These are phyloP conservation scores for Rhaphigaster nebulosa DNA, from an alignment of 2,888 invertebrate species.

Conservation along the genomic window DNA sequence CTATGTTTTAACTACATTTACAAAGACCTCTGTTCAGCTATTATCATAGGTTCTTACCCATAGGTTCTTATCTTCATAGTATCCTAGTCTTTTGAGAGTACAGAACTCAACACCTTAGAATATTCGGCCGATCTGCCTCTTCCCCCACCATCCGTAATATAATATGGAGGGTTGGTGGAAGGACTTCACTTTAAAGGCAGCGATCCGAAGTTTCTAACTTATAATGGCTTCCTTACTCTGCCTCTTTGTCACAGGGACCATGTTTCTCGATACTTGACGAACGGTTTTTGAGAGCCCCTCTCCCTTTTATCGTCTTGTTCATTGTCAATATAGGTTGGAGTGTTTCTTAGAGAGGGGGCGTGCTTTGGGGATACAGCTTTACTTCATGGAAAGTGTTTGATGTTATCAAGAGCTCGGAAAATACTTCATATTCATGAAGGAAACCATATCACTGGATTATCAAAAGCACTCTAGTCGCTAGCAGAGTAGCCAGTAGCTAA, in stretches of 20 bases:
- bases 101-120: neutral
- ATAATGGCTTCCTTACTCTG: constrained; percentile 51
- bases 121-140: neutral
- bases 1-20: too few species aligned
- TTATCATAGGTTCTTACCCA: too few species aligned
- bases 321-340: constrained; percentile 29
- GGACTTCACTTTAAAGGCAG: constrained; percentile 46
- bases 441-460: neutral
- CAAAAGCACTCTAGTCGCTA: neutral
- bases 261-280: constrained; percentile 52
- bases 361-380: neutral
- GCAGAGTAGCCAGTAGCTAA: too few species aligned
- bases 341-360: neutral
- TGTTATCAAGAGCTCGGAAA: neutral
- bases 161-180: neutral
- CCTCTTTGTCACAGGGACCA: constrained; percentile 41
- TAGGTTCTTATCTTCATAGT: too few species aligned
- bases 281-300: constrained; percentile 17
- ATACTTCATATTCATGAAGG: neutral
- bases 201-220: constrained; percentile 46
- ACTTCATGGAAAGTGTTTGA: constrained; percentile 1
- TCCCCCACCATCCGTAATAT: neutral
- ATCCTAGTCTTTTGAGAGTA: neutral
- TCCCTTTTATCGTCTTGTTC: constrained; percentile 48
- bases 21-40: too few species aligned